Evolutionary conservation across 2,113 vertebrate species (phyloP), one percentile per base, ranked within the genome.

Genomic region (Aegithalos caudatus): DNA sequence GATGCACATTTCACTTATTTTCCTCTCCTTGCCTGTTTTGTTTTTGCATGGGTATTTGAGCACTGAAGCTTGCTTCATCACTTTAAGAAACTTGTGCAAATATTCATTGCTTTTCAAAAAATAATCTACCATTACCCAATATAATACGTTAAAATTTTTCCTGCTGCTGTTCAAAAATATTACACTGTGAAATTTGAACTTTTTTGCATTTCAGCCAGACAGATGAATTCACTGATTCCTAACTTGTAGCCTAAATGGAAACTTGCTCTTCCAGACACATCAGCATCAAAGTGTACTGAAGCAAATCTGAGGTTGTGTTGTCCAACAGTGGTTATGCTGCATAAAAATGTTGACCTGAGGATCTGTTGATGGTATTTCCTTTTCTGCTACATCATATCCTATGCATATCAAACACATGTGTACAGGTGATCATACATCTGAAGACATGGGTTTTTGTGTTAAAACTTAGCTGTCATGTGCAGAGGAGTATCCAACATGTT

Each of bases 221-320:
- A 76, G 80, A 92, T 86, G 91, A 92, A 91, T 94, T 94, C 82
- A 92, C 58, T 58, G 76, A 92, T 94, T 96, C 92, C 79, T 96
- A 88, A 83, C 80, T 78, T 14, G 16, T 60, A 95, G 57, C 70
- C 54, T 78, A 56, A 95, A 65, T 3, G 65, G 86, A 91, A 97
- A 93, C n/a, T 93, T 88, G 23, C 35, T 81, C 31, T 88, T 97
- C 83, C 82, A 95, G 86, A 71, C n/a, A n/a, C 37, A 90, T 82
- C 54, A 64, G 44, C 85, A 94, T 94, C 82, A 88, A 93, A 94
- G n/a, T 28, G n/a, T 82, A 70, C 57, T 80, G 86, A 87, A 88
- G 21, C 25, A 94, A 91, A 78, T 86, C 31, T 57, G 69, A 44
- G 24, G 33, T 50, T 38, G 3, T 74, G 31, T 71, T 42, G 27